phyloP scores from a whole-genome alignment of 1,140 invertebrate genomes.

The Panagrolaimus sp. region DNA sequence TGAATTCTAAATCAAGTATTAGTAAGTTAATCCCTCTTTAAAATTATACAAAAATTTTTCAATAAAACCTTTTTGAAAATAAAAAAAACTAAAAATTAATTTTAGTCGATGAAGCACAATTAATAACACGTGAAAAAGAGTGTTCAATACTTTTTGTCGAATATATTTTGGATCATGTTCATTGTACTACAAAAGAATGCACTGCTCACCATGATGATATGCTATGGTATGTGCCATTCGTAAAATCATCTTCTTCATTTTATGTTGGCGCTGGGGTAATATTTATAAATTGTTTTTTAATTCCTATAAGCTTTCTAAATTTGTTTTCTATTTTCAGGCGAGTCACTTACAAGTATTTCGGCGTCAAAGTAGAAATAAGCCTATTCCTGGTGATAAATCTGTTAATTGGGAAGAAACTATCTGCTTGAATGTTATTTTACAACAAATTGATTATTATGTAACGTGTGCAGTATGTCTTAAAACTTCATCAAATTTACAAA shows the following conservation, averaged over 20 bases:
- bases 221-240: slow-evolving; percentile 46
- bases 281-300: too few relatives aligned
- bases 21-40: slow-evolving; percentile 13
- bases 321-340: not conserved
- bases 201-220: slow-evolving; percentile 48
- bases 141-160: slow-evolving; percentile 45
- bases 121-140: slow-evolving; percentile 33
- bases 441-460: slow-evolving; percentile 92
- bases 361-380: slow-evolving; percentile 88
- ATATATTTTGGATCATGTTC: slow-evolving; percentile 29
- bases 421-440: slow-evolving; percentile 93
- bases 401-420: slow-evolving; percentile 99
- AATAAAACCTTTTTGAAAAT: slow-evolving; percentile 1
- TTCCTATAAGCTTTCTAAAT: too few relatives aligned
- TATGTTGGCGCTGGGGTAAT: slow-evolving; percentile 21
- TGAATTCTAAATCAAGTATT: slow-evolving; percentile 33
- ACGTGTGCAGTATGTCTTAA: slow-evolving; percentile 93
- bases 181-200: slow-evolving; percentile 41
- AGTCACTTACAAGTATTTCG: slow-evolving; percentile 68
- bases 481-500: slow-evolving; percentile 89
- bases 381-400: slow-evolving; percentile 79
- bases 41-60: too few relatives aligned
- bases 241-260: slow-evolving; percentile 20
- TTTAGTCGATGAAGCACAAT: slow-evolving; percentile 25
- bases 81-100: slow-evolving; percentile 12